Conservation (phyloP, 2,113 vertebrate genomes). For the Petromus typicus region DNA sequence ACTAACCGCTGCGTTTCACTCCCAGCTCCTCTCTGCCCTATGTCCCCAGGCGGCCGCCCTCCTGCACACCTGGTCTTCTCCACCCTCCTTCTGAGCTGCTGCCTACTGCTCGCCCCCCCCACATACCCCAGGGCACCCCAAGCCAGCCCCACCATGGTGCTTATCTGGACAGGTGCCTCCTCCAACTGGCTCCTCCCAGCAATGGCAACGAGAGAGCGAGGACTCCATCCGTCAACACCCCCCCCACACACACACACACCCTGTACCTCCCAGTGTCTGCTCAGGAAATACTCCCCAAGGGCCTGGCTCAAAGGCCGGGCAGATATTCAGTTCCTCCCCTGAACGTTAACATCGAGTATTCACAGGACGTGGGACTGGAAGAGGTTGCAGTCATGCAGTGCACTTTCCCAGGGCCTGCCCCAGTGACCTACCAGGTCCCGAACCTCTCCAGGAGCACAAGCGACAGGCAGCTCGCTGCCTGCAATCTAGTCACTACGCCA, state of each 20-base stretch:
- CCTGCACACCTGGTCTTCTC: not conserved
- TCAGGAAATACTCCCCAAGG: not conserved
- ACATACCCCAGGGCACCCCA: not conserved
- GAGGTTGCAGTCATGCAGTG: not conserved
- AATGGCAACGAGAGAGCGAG: not conserved
- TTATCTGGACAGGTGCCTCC: not conserved
- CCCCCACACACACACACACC: no score
- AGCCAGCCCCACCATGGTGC: not conserved
- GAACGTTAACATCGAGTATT: not conserved
- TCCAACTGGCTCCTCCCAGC: not conserved
- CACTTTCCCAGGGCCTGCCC: not conserved
- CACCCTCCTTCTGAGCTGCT: not conserved
- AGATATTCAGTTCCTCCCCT: not conserved
- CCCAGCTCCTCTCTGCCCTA: not conserved
- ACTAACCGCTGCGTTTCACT: not conserved
- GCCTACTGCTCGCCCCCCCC: not conserved
- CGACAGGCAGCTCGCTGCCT: not conserved
- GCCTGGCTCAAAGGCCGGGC: not conserved
- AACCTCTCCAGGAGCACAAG: not conserved
- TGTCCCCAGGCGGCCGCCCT: not conserved
- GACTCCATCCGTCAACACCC: no score
- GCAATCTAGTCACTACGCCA: not conserved
- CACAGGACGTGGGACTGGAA: accelerated
- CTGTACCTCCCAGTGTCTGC: not conserved
- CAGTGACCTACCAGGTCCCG: not conserved